Conservation (phyloP, 2,113 vertebrate genomes). For the Felis catus region F.catus_Fca126_mat1.0 CM031412.1:21274501-21275000, state of each 20-base stretch:
- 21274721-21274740: neutral
- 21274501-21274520: neutral
- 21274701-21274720: neutral
- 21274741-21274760: neutral
- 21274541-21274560: neutral
- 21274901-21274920: neutral
- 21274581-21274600: neutral
- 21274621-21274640: neutral
- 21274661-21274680: neutral
- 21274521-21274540: neutral
- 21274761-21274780: neutral
- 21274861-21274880: neutral
- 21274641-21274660: neutral
- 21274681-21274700: neutral
- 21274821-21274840: neutral
- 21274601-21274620: neutral
- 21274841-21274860: neutral
- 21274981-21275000: neutral
- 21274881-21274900: neutral
- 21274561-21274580: neutral
- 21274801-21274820: neutral
- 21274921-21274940: neutral
- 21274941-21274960: neutral
- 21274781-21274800: neutral
- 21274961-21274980: neutral